Base-by-base conservation (phyloP, 2,113 vertebrate species). In the Pitta sordida region DNA sequence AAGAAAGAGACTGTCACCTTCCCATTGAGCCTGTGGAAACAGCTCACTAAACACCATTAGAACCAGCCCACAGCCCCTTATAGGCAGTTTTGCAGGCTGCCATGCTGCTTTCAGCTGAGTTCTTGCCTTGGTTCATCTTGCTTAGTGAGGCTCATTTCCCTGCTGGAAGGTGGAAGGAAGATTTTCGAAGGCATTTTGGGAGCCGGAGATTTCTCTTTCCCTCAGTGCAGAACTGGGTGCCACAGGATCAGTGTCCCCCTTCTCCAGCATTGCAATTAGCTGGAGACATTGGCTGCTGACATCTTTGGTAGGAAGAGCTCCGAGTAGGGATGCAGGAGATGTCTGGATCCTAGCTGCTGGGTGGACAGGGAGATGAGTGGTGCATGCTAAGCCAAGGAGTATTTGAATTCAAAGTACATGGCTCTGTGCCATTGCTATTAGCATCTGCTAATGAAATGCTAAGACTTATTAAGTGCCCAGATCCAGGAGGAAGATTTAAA, bases 361-460 rank as follows among this genome's bases (percentile, higher is more conserved):
- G 52, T 80, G 80, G 65, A 85, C 80, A 67, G 44, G 41, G 58
- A 26, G 34, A 71, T 74, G 82, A 77, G 70, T 23, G 65, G 46
- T 60, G 86, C 56, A 69, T 21, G 36, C 82, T 94, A 69, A 91
- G 63, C 55, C 2, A 8, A 84, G 51, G 29, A 55, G 64, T 88
- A 86, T 91, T 76, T 94, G 48, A 89, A 92, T 94, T 88, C 78
- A 80, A 92, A 94, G 64, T 51, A 59, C n/a, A 21, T 92, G 67
- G 70, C 62, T 94, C 67, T 39, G n/a, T 65, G 73, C 77, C 86
- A 85, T 24, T 12, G 41, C 78, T 90, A 67, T 93, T 95, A 94
- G 49, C 82, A 83, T 83, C 87, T 90, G 70, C 86, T 95, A 93
- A 93, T 91, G 88, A 93, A 85, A 92, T 52, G 63, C 74, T 92